Percentiles rank a stretch among this genome's conserved stretches.
Evolutionary conservation across 2,113 vertebrate genomes (phyloP).

Genomic region (Petrocephalus microphthalmus): DNA sequence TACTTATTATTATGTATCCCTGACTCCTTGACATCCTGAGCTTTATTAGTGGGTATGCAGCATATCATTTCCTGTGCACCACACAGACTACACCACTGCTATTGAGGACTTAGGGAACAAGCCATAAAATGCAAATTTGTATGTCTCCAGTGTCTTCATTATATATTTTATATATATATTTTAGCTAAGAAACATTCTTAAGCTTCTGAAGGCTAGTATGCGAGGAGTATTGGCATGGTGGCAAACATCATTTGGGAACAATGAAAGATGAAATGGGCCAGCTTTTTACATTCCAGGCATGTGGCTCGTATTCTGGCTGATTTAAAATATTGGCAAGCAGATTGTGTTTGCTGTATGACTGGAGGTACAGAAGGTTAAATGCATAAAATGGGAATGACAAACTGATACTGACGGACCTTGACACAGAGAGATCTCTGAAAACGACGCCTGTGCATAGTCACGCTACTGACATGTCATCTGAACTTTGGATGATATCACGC

Average conservation of each 20-base stretch:
- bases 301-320: not conserved
- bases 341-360: not conserved
- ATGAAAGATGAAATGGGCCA: not conserved
- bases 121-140: not conserved
- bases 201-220: no score
- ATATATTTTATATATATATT: not conserved
- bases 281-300: no score
- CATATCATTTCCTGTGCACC: not conserved
- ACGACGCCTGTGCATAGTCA: not conserved
- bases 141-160: not conserved
- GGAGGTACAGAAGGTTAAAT: not conserved
- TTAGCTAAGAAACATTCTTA: not conserved
- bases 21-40: not conserved
- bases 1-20: not conserved
- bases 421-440: not conserved
- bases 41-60: not conserved
- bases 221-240: not conserved
- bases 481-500: not conserved
- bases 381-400: not conserved
- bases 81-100: no score
- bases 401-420: not conserved
- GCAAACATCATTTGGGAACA: not conserved
- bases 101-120: not conserved
- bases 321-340: not conserved
- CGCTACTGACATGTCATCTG: not conserved